Conservation (phyloP, 2,797 vertebrate genomes). For the Nothura maculosa region DNA sequence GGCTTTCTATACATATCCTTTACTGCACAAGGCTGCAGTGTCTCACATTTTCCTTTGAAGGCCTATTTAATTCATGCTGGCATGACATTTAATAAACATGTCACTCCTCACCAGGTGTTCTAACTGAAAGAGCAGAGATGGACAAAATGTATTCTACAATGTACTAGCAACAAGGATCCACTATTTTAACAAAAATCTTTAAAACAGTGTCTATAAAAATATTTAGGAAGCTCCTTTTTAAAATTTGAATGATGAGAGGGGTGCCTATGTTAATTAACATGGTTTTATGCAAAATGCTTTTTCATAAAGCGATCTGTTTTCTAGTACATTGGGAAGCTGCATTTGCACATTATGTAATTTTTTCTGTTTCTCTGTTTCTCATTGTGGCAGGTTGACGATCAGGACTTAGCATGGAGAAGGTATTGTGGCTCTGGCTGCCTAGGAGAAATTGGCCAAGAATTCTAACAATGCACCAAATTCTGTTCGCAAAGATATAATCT, state of each 20-base stretch:
- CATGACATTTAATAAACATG: constrained; percentile 82
- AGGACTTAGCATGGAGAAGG: not conserved
- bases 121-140: constrained; percentile 66
- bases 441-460: constrained; percentile 62
- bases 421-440: constrained; percentile 24
- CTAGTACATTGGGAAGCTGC: not conserved
- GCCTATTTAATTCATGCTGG: constrained; percentile 80
- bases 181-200: constrained; percentile 41
- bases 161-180: constrained; percentile 28
- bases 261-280: constrained; percentile 33
- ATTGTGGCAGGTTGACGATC: constrained; percentile 15
- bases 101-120: constrained; percentile 77
- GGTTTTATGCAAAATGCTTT: constrained; percentile 26
- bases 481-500: constrained; percentile 84
- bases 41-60: constrained; percentile 74
- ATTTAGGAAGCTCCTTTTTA: constrained; percentile 55
- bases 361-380: constrained; percentile 32
- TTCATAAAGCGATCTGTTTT: constrained; percentile 13
- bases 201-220: constrained; percentile 30
- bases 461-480: constrained; percentile 58
- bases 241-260: constrained; percentile 57
- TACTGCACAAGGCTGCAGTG: constrained; percentile 45
- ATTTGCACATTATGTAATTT: constrained; percentile 36
- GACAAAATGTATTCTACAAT: constrained; percentile 21
- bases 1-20: constrained; percentile 53